Evolutionary conservation across 2,888 invertebrate genomes (phyloP), one percentile per base, ranked within the genome.

Genomic region (Euphydryas editha): DNA sequence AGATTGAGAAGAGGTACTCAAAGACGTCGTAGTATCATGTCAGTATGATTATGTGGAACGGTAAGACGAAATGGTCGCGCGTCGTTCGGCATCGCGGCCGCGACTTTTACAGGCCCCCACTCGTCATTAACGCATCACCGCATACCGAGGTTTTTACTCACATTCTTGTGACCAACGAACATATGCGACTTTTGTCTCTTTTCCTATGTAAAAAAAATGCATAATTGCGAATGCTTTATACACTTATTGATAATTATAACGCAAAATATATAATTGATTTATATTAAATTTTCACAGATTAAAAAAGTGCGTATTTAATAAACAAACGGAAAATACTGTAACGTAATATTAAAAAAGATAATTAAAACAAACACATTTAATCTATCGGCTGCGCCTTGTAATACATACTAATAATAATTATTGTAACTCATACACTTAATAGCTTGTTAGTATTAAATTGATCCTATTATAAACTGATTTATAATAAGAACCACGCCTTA

Each of bases 81-180:
- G 80, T 78, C 81, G 81, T 68, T 86, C 85, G 81, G 62, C 84
- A 90, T 88, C 79, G 83, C 86, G 90, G 90, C 73, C 88, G 81
- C 72, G 58, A 65, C 72, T 75, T 73, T 72, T 74, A 72, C 72
- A 13, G 20, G 47, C 70, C 64, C 71, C 67, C 68, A 71, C 75
- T 75, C 75, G 75, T 78, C 76, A 78, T 79, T 78, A 79, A 85
- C 84, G 84, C 81, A 80, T 81, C 84, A 81, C 76, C 81, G 86
- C 83, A 74, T 81, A 72, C 76, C 76, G 67, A 37, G 70, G 75
- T 83, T 87, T 83, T 84, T 83, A 75, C 78, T 71, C 70, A 66
- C 72, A 67, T 69, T 75, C 76, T 58, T 55, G 37, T n/a, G 47
- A 62, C 55, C 17, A 62, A 62, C 59, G 39, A 62, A 44, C 57